Evolutionary conservation across 2,888 invertebrate species (phyloP).

Genomic region (Amaurobius ferox): DNA sequence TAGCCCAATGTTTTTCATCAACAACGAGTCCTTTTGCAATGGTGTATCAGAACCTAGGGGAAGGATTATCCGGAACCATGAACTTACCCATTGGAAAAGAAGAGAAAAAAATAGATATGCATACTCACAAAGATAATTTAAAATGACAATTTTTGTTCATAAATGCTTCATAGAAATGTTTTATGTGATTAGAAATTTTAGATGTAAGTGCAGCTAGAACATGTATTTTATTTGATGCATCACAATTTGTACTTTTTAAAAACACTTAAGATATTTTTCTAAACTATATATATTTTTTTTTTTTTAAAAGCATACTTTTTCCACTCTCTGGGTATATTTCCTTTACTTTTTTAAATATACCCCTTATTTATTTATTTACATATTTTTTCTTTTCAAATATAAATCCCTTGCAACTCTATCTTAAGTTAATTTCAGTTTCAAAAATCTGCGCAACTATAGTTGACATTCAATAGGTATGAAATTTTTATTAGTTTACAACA

Average conservation of each 20-base stretch:
- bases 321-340: neutral
- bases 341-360: neutral
- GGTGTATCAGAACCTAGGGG: slow-evolving; percentile 26
- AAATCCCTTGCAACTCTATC: too few species aligned
- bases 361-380: too few species aligned
- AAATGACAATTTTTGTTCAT: neutral
- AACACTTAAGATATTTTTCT: too few species aligned
- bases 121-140: slow-evolving; percentile 25
- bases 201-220: too few species aligned
- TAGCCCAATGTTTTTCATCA: slow-evolving; percentile 35
- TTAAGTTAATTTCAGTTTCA: too few species aligned
- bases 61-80: neutral
- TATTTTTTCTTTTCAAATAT: too few species aligned
- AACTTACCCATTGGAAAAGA: neutral
- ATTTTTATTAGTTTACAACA: too few species aligned
- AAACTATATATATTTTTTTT: neutral
- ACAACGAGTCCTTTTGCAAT: slow-evolving; percentile 52
- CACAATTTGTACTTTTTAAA: too few species aligned
- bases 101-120: slow-evolving; percentile 14
- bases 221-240: too few species aligned
- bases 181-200: too few species aligned
- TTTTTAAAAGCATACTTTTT: neutral
- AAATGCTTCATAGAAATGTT: neutral
- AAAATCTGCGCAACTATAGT: too few species aligned
- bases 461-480: too few species aligned